Evolutionary conservation across 2,797 vertebrate species (phyloP).

Genomic region (Siniperca undulata): DNA sequence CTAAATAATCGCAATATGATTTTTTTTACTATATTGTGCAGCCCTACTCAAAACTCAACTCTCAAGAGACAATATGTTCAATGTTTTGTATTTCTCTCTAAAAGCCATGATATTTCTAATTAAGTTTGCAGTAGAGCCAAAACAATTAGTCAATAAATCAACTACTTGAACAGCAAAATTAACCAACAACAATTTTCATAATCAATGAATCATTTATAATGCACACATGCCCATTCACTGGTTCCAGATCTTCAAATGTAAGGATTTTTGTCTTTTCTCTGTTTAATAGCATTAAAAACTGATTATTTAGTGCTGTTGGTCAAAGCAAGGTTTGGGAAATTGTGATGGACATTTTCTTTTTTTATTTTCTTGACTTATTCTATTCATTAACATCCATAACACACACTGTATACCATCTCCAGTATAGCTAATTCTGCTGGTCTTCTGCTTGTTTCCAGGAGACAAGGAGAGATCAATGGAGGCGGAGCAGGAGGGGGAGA

Average conservation of each 20-base stretch:
- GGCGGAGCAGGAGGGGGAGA: constrained; percentile 46
- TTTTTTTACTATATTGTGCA: too few species aligned
- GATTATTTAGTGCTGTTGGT: constrained; percentile 10
- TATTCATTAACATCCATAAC: constrained; percentile 9
- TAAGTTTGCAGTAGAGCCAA: neutral
- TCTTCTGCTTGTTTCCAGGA: constrained; percentile 67
- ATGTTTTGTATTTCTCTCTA: neutral
- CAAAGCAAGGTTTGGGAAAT: constrained; percentile 3
- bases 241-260: neutral
- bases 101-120: neutral
- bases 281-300: neutral
- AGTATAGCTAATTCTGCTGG: constrained; percentile 21
- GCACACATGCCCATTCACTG: too few species aligned
- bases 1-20: too few species aligned
- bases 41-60: neutral
- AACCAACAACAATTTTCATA: neutral
- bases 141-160: neutral
- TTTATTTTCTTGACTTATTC: neutral
- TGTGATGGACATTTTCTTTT: neutral
- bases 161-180: neutral
- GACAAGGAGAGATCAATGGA: constrained; percentile 54
- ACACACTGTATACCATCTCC: neutral
- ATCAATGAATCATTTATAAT: neutral
- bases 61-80: neutral
- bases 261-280: neutral